A percentile compares a stretch with the other conserved stretches of the same genome.
phyloP scores from a whole-genome alignment of 1,140 invertebrate species.

The Vollenhovia emeryi region DNA sequence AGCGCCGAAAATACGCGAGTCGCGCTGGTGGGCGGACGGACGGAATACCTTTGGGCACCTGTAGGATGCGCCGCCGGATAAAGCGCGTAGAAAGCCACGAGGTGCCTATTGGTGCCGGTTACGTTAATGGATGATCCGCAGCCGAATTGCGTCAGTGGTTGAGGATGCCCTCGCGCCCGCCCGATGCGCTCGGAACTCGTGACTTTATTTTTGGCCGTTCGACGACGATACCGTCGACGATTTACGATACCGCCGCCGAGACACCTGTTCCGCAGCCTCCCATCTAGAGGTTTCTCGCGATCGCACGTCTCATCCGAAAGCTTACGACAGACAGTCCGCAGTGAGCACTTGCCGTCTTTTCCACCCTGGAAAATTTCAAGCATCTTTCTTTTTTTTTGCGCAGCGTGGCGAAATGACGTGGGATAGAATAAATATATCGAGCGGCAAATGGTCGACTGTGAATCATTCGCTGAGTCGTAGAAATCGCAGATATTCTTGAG shows the following conservation, averaged over 20 bases:
- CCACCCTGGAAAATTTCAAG: background rate
- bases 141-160: slow-evolving; percentile 63
- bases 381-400: background rate
- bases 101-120: slow-evolving; percentile 19
- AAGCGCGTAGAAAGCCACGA: slow-evolving; percentile 57
- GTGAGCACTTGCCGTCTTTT: background rate
- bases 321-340: background rate
- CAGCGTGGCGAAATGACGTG: background rate
- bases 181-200: slow-evolving; percentile 44
- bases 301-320: background rate
- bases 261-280: slow-evolving; percentile 70
- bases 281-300: slow-evolving; percentile 13
- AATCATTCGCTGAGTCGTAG: background rate
- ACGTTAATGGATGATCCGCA: slow-evolving; percentile 49
- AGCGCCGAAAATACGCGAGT: slow-evolving; percentile 68
- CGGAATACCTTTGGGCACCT: slow-evolving; percentile 68
- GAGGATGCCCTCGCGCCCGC: slow-evolving; percentile 10
- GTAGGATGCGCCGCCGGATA: slow-evolving; percentile 66
- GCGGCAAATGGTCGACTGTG: background rate
- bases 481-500: background rate
- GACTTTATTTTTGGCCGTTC: slow-evolving; percentile 69
- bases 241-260: slow-evolving; percentile 58
- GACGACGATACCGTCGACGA: slow-evolving; percentile 65
- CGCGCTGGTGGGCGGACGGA: slow-evolving; percentile 31
- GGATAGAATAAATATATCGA: background rate